Evolutionary conservation across 2,888 invertebrate species (phyloP), one percentile per base, ranked within the genome.

Genomic region (Noctua janthina): DNA sequence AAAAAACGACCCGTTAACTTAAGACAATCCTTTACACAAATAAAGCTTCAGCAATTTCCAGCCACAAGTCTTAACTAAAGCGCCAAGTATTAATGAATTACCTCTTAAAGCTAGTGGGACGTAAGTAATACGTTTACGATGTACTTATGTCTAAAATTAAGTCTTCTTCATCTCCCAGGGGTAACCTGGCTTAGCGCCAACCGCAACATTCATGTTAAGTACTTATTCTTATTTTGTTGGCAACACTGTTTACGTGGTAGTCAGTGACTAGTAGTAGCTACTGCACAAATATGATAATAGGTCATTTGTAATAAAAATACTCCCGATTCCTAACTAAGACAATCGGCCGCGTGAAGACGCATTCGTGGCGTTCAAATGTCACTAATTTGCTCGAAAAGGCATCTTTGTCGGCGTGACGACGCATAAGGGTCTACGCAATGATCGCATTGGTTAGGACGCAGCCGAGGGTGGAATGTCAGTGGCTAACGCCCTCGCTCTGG

Each of bases 61-160:
- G 46, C 17, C 49, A 39, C 0, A 71, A 78, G 13, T 17, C 72
- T n/a, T n/a, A 67, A 77, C 29, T 76, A 6, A 62, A 59, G 35
- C 74, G 17, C 20, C 29, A 62, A 74, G 46, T 84, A 78, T 73
- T 64, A 84, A 87, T 87, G 59, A 87, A 86, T 84, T 73, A 67
- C 54, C 62, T 75, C 72, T 66, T 70, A 59, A 75, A 67, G 66
- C 69, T 70, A 78, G 72, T 84, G 69, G 72, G 43, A 75, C 81
- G 43, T 68, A 73, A 87, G 62, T 86, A 87, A 84, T 82, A 84
- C 74, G 85, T 78, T 87, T 84, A 87, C 74, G 76, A 78, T 62
- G 74, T 59, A 81, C 74, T 86, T 84, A 84, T 49, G 78, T 84
- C 78, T 78, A 76, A 72, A 84, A 85, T 86, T 81, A 87, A 87